These are phyloP conservation scores for Poeciliopsis prolifica DNA, from an alignment of 2,113 vertebrate species.

Conservation along the genomic window DNA sequence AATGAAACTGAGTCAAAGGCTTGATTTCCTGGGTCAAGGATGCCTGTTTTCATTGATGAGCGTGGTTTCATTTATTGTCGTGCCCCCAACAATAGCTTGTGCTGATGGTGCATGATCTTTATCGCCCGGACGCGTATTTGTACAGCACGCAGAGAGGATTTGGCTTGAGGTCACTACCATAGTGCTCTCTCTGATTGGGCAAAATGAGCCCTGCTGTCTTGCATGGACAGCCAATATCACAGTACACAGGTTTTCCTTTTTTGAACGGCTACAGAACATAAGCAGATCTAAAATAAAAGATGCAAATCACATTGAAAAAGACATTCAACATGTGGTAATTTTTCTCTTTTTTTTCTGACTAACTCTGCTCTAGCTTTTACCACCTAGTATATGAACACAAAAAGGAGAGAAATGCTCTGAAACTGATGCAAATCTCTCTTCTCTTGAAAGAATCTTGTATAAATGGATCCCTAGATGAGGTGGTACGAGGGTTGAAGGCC, in stretches of 20 bases:
- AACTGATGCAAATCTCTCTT: conserved; percentile 57
- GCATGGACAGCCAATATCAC: conserved; percentile 51
- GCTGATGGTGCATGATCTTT: conserved; percentile 80
- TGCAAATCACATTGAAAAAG: conserved; percentile 71
- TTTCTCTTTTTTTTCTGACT: conserved; percentile 50
- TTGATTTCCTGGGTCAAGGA: conserved; percentile 70
- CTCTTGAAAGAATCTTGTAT: conserved; percentile 57
- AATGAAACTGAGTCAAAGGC: conserved; percentile 51
- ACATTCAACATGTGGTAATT: conserved; percentile 73
- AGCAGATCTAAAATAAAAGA: conserved; percentile 55
- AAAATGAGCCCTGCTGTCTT: conserved; percentile 60
- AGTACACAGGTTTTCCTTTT: conserved; percentile 24
- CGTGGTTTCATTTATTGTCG: conserved; percentile 77
- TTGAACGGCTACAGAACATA: conserved; percentile 48
- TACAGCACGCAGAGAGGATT: conserved; percentile 75
- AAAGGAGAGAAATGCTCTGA: conserved; percentile 63
- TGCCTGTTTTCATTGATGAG: conserved; percentile 78
- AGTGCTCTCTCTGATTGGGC: conserved; percentile 66
- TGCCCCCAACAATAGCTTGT: conserved; percentile 77
- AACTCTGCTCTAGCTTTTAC: conserved; percentile 56
- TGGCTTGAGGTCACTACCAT: conserved; percentile 70
- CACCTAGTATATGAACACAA: conserved; percentile 66
- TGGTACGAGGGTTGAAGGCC: conserved; percentile 59
- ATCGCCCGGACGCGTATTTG: conserved; percentile 74
- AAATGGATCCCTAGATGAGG: conserved; percentile 67